Conservation (phyloP, 2,797 vertebrate genomes). For the Menidia menidia region DNA sequence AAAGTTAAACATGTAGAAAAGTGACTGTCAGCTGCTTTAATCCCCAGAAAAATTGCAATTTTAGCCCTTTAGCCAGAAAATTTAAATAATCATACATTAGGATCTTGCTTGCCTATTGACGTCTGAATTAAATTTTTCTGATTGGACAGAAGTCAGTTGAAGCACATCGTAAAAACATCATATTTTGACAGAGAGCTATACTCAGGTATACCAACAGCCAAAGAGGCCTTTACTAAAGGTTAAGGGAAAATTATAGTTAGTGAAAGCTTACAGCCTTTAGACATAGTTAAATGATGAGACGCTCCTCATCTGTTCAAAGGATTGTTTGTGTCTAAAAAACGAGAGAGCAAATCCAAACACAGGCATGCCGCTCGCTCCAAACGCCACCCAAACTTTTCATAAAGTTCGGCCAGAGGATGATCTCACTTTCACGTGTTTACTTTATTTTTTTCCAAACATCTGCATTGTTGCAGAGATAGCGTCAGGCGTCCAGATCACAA, state of each 20-base stretch:
- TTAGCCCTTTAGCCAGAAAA: too few relatives aligned
- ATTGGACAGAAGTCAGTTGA: too few relatives aligned
- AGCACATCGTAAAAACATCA: too few relatives aligned
- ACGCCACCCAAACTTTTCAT: not conserved
- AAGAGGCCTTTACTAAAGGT: not conserved
- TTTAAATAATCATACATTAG: too few relatives aligned
- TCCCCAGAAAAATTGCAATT: too few relatives aligned
- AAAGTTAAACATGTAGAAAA: too few relatives aligned
- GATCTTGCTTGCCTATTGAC: too few relatives aligned
- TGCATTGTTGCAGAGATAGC: not conserved
- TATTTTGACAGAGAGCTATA: too few relatives aligned
- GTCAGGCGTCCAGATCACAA: not conserved
- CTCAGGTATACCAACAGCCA: not conserved
- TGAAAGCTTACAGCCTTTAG: not conserved
- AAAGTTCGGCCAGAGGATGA: not conserved
- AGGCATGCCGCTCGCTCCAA: not conserved
- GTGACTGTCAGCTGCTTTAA: too few relatives aligned
- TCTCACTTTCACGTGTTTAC: not conserved
- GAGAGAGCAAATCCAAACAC: too few relatives aligned
- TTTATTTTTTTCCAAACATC: slow-evolving; percentile 1
- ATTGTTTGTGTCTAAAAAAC: not conserved
- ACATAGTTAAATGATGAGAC: not conserved
- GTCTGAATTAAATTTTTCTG: too few relatives aligned
- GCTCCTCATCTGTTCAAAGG: not conserved
- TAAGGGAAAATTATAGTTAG: not conserved